Evolutionary conservation across 64 coral and sea anemone genomes (phyloP).

Genomic region (Montipora sp.): DNA sequence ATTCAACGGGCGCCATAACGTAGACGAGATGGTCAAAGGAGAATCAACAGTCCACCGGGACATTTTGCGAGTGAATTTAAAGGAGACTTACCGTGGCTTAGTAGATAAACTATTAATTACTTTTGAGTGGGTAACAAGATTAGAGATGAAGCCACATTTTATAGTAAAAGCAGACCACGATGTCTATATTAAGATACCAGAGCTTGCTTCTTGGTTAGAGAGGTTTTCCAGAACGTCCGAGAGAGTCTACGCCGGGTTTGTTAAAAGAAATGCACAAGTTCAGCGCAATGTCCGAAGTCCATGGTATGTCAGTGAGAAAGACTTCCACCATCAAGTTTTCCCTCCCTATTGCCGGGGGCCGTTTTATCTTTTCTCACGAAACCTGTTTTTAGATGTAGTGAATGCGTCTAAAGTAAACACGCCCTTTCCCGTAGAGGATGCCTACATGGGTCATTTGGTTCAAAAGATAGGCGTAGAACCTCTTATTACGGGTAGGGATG

Average conservation of each 20-base stretch:
- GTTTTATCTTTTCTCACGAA: constrained; percentile 45
- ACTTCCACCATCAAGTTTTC: background rate
- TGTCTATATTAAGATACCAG: constrained; percentile 46
- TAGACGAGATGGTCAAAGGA: constrained; percentile 6
- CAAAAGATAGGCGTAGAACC: background rate
- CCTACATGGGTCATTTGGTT: constrained; percentile 29
- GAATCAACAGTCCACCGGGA: constrained; percentile 7
- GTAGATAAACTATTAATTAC: constrained; percentile 21
- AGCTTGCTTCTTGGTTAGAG: constrained; percentile 1
- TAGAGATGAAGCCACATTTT: constrained; percentile 15
- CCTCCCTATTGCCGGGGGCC: constrained; percentile 30
- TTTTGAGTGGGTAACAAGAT: constrained; percentile 30
- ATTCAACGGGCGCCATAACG: constrained; percentile 2
- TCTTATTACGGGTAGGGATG: background rate
- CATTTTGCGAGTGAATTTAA: constrained; percentile 33
- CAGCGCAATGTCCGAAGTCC: background rate
- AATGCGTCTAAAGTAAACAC: background rate
- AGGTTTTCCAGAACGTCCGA: background rate
- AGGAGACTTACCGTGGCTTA: constrained; percentile 16
- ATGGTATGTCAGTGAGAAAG: constrained; percentile 30
- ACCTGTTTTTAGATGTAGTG: constrained; percentile 27
- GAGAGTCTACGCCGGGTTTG: constrained; percentile 29
- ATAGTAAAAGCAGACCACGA: constrained; percentile 54
- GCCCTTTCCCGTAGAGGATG: constrained; percentile 44
- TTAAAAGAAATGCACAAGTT: background rate